A percentile compares a stretch with the other conserved stretches of the same genome.
These are phyloP conservation scores for Carassius gibelio DNA, from an alignment of 2,113 vertebrate species.

Conservation along the genomic window DNA sequence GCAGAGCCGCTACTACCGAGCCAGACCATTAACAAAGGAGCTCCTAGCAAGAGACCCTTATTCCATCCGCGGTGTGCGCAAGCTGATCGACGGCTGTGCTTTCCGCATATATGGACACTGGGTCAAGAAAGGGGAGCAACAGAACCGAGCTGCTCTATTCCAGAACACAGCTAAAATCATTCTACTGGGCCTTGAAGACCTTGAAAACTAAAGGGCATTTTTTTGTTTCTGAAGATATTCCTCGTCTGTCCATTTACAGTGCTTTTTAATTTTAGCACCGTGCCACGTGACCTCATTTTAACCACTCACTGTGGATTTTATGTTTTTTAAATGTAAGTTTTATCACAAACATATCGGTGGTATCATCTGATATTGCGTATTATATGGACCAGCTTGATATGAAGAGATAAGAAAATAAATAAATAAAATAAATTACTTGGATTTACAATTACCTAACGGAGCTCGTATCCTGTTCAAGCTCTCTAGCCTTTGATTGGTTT, in stretches of 20 bases:
- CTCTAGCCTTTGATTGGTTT: background rate
- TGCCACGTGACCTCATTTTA: constrained; percentile 36
- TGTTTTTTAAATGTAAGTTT: background rate
- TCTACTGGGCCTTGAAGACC: constrained; percentile 74
- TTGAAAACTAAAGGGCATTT: constrained; percentile 66
- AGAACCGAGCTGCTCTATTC: constrained; percentile 89
- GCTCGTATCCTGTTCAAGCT: background rate
- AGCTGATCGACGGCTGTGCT: constrained; percentile 86
- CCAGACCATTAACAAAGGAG: constrained; percentile 79
- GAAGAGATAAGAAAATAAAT: background rate
- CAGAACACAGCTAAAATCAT: constrained; percentile 83
- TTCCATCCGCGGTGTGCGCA: constrained; percentile 80
- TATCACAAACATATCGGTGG: background rate
- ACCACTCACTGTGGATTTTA: background rate
- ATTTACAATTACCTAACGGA: background rate
- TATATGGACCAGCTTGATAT: background rate
- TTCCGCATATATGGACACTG: constrained; percentile 91
- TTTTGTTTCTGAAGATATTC: constrained; percentile 52
- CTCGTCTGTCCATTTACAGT: constrained; percentile 34
- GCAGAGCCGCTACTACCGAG: constrained; percentile 73
- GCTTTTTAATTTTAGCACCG: background rate
- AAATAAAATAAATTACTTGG: background rate
- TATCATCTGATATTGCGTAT: background rate
- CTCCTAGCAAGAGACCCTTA: constrained; percentile 83
- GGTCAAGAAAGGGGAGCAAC: constrained; percentile 91